Conservation (phyloP, 2,797 vertebrate species). For the Cetoscarus ocellatus region DNA sequence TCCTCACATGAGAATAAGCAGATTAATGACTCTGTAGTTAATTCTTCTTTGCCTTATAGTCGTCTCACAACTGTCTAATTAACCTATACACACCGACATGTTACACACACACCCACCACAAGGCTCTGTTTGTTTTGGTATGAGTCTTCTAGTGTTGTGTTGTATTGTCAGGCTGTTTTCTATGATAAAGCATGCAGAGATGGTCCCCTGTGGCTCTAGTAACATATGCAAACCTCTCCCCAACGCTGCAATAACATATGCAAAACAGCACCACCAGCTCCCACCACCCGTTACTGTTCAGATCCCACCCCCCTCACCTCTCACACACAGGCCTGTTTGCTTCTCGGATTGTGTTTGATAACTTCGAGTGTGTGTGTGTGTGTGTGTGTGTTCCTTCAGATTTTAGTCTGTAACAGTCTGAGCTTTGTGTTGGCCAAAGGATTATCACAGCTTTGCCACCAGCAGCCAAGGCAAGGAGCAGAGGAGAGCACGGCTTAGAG, state of each 20-base stretch:
- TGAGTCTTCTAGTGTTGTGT: slow-evolving; percentile 60
- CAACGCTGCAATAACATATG: slow-evolving; percentile 78
- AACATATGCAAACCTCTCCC: slow-evolving; percentile 82
- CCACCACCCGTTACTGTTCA: slow-evolving; percentile 61
- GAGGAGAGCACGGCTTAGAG: slow-evolving; percentile 74
- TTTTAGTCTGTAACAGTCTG: slow-evolving; percentile 82
- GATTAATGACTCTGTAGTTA: slow-evolving; percentile 41
- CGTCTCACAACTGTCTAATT: slow-evolving; percentile 62
- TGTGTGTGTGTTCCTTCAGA: slow-evolving; percentile 70
- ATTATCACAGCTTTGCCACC: slow-evolving; percentile 84
- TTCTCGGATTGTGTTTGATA: slow-evolving; percentile 73
- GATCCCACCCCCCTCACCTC: slow-evolving; percentile 51
- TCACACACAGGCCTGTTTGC: slow-evolving; percentile 74
- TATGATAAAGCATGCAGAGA: slow-evolving; percentile 76
- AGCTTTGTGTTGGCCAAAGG: slow-evolving; percentile 85
- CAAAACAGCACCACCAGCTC: slow-evolving; percentile 69
- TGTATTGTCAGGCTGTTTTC: slow-evolving; percentile 66
- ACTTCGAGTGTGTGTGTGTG: slow-evolving; percentile 59
- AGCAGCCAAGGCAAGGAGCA: slow-evolving; percentile 81
- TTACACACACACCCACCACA: slow-evolving; percentile 28
- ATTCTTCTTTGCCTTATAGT: slow-evolving; percentile 49
- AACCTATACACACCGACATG: slow-evolving; percentile 54
- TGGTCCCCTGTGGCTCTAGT: slow-evolving; percentile 72
- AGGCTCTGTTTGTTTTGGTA: slow-evolving; percentile 71
- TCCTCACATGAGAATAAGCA: slow-evolving; percentile 21